Evolutionary conservation across 1,140 invertebrate genomes (phyloP), one percentile per base, ranked within the genome.

Genomic region (Drosophila dunni): DNA sequence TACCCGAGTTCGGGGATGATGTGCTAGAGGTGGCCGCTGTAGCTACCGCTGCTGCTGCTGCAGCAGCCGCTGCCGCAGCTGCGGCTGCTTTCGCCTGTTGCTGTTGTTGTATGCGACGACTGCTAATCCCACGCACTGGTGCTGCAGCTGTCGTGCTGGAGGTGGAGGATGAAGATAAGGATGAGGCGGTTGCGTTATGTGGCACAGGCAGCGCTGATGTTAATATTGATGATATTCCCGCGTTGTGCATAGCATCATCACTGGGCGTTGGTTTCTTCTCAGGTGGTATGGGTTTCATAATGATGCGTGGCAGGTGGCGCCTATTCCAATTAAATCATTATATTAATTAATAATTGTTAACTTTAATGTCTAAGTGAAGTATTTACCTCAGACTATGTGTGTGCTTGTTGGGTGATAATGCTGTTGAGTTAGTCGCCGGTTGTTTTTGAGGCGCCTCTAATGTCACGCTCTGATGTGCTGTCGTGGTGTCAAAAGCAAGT

Each of bases 281-380:
- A 73, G 85, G 91, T 81, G 86, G 83, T 81, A 92, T 90, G 13
- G 91, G 79, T 82, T 92, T 92, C 58, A 92, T 79, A 73, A 92
- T 91, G 44, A 92, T 92, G 65, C 91, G 89, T 78, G 91, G 91
- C 77, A 92, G 75, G 82, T 92, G 91, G 45, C 91, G 91, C 72
- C 90, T 91, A 17, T 3, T 63, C 15, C 7, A 33, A 45, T 29
- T 33, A 17, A 8, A 40, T 46, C 11, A 15, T 6, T 1, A 42
- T 7, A 36, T 53, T 36, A 15, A 50, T 62, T 7, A 40, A 7
- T 10, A 15, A 29, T 17, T 5, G 3, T 13, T 34, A 15, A 54
- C 2, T 15, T 5, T 10, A 29, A 7, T 17, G 7, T 17, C 0
- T 24, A 11, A 33, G 4, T 11, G 10, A 3, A 36, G n/a, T 46